Percentiles rank a stretch among this genome's conserved stretches.
phyloP scores from a whole-genome alignment of 2,888 invertebrate genomes.

The Tipula confusa region DNA sequence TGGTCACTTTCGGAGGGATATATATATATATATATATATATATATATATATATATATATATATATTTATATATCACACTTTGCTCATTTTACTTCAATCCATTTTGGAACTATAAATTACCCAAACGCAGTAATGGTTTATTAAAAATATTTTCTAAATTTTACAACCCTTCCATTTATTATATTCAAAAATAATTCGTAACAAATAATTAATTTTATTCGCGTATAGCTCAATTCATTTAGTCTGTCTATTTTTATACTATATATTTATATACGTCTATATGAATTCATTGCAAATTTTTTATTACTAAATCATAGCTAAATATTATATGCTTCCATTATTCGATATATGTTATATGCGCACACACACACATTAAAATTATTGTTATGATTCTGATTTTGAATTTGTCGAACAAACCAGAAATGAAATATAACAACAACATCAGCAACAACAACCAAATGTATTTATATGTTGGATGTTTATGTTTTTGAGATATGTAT shows the following conservation, averaged over 20 bases:
- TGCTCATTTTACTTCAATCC: too few species aligned
- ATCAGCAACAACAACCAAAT: too few species aligned
- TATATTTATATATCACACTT: too few species aligned
- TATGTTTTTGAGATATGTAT: constrained; percentile 29
- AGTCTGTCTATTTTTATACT: not conserved
- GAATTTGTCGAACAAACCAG: not conserved
- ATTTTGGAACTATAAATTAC: not conserved
- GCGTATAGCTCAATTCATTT: not conserved
- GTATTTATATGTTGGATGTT: not conserved
- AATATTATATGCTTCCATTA: not conserved
- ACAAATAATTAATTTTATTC: not conserved
- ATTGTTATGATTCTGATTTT: constrained; percentile 4
- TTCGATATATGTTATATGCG: not conserved
- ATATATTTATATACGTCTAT: not conserved
- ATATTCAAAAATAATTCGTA: not conserved
- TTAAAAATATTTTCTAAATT: not conserved
- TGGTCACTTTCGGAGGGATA: too few species aligned
- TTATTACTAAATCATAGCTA: constrained; percentile 7
- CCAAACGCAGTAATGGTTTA: not conserved
- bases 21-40: too few species aligned
- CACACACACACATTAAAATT: not conserved
- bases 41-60: too few species aligned
- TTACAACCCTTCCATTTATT: not conserved
- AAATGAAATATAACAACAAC: not conserved
- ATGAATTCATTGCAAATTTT: not conserved